These are phyloP conservation scores for Oenanthe melanoleuca DNA, from an alignment of 2,113 vertebrate genomes.

Conservation along the genomic window DNA sequence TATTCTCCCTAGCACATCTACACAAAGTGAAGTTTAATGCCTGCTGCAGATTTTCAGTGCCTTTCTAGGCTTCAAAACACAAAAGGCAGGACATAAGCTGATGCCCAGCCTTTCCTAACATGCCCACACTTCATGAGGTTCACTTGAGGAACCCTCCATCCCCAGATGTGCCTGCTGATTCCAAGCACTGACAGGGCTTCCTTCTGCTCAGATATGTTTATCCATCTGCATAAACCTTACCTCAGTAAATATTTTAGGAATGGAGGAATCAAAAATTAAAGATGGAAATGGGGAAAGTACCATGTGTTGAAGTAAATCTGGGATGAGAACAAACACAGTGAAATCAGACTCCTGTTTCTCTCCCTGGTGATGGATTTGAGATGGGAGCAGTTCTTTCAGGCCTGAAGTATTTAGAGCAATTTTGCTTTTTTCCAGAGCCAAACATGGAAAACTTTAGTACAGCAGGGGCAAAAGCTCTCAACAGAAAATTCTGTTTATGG, in stretches of 20 bases:
- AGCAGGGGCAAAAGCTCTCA: not conserved
- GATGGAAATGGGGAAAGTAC: not conserved
- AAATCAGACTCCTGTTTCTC: not conserved
- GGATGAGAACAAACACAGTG: not conserved
- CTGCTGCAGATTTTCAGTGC: not conserved
- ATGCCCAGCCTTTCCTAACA: not conserved
- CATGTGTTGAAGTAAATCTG: not conserved
- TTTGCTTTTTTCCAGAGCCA: not conserved
- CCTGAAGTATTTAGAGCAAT: not conserved
- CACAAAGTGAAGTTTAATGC: not conserved
- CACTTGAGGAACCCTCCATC: not conserved
- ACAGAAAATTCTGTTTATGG: conserved; percentile 19
- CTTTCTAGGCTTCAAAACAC: not conserved
- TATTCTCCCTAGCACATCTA: not conserved
- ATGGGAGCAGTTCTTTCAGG: not conserved
- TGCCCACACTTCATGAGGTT: not conserved
- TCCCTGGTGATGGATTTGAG: not conserved
- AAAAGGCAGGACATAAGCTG: not conserved
- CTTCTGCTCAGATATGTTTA: not conserved
- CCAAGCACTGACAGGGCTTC: not conserved
- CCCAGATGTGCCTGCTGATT: not conserved
- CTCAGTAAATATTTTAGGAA: not conserved
- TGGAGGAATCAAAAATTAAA: not conserved
- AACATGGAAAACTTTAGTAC: not conserved
- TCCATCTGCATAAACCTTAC: not conserved